Evolutionary conservation across 2,797 vertebrate genomes (phyloP).

Genomic region (Argya squamiceps): DNA sequence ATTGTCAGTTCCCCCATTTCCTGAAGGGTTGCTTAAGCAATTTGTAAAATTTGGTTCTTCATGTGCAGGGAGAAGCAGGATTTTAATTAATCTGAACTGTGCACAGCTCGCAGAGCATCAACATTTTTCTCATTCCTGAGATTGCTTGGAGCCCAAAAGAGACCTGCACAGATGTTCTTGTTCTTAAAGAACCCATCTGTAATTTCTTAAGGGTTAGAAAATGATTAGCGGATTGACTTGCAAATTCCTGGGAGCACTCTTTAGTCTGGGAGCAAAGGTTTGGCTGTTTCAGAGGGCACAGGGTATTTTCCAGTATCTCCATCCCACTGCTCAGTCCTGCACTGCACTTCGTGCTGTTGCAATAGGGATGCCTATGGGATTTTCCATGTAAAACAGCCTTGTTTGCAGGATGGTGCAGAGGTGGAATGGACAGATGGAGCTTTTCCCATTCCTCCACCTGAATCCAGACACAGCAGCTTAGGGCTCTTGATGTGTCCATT

Average conservation of each 20-base stretch:
- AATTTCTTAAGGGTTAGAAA: conserved; percentile 39
- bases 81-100: conserved; percentile 18
- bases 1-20: background rate
- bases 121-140: conserved; percentile 65
- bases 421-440: background rate
- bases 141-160: conserved; percentile 22
- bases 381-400: background rate
- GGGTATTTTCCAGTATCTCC: background rate
- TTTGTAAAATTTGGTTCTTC: background rate
- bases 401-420: background rate
- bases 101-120: background rate
- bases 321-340: background rate
- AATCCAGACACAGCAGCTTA: accelerated
- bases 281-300: background rate
- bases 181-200: conserved; percentile 38
- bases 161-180: background rate
- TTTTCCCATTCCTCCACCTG: background rate
- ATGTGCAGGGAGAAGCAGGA: background rate
- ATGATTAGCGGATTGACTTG: background rate
- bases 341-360: accelerated
- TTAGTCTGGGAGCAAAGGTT: background rate
- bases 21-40: background rate
- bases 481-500: background rate
- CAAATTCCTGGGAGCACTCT: background rate
- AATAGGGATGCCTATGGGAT: background rate